Evolutionary conservation across 2,113 vertebrate genomes (phyloP).

Genomic region (Limnothrissa miodon): DNA sequence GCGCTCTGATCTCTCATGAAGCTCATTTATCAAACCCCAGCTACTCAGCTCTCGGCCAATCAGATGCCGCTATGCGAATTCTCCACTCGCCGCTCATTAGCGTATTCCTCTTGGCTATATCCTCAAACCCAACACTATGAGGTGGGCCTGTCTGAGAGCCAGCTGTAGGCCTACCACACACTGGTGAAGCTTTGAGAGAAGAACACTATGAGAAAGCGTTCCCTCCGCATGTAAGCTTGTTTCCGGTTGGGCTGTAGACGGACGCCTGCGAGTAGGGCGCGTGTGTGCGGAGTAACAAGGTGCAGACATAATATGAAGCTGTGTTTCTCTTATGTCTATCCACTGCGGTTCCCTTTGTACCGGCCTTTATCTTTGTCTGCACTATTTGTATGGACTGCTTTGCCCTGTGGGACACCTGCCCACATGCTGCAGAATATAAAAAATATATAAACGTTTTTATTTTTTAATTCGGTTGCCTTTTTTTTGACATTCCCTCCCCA

Average conservation of each 20-base stretch:
- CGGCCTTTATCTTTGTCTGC: background rate
- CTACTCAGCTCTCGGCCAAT: background rate
- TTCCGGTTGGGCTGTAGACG: background rate
- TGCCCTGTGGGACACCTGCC: background rate
- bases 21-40: slow-evolving; percentile 5
- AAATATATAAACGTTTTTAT: background rate
- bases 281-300: background rate
- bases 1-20: slow-evolving; percentile 2
- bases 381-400: slow-evolving; percentile 34
- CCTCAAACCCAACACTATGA: background rate
- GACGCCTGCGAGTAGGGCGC: background rate
- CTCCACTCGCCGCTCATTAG: background rate
- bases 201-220: background rate
- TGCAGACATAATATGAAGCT: background rate
- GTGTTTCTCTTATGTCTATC: background rate
- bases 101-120: background rate
- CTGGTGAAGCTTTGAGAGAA: background rate
- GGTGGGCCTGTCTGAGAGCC: slow-evolving; percentile 31
- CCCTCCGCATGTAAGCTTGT: background rate
- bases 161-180: background rate
- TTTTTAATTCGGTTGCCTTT: background rate
- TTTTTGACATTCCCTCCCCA: background rate
- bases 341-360: background rate
- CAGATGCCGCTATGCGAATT: background rate
- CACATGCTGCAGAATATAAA: background rate